Evolutionary conservation across 2,888 invertebrate genomes (phyloP), one percentile per base, ranked within the genome.

Genomic region (Hemithea aestivaria): DNA sequence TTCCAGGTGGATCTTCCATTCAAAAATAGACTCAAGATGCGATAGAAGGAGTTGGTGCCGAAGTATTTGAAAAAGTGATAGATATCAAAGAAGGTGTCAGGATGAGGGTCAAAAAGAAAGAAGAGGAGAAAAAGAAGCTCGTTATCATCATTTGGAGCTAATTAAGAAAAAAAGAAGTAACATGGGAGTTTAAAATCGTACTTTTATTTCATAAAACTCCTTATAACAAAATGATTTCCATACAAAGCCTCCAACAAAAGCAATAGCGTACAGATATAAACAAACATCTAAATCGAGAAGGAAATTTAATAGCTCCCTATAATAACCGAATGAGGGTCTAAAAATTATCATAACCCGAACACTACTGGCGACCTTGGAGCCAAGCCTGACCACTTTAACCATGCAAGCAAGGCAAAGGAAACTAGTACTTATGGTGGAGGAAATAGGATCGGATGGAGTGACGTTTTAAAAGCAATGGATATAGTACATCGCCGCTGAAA

Each of bases 281-380:
- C 56, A 59, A 65, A 62, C 65, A 61, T 64, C 65, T 53, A 56
- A 56, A 59, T 59, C 56, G 63, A 56, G 63, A 63, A 55, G 52
- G 53, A 51, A 53, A 63, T 64, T 65, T 67, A 69, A 70, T 70
- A 66, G 67, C 55, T 53, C 53, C 59, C 62, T 57, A 67, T 69
- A 69, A 69, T 69, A 66, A 66, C 61, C 55, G 63, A 61, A 66
- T 66, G 63, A 62, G 66, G 53, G 66, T 61, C 62, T 65, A 66
- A 69, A 68, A 69, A 68, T 66, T 66, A 67, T 63, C 65, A 67
- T 67, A 67, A 69, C 66, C 70, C 66, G 63, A 66, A 60, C 67
- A 64, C 65, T 63, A 62, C 55, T 60, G 49, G 56, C 56, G 56
- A 57, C 66, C 60, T 63, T 58, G 58, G 58, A 55, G 59, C 56